A percentile compares a stretch with the other conserved stretches of the same genome.
Conservation (phyloP, 1,140 invertebrate genomes). For the Panonychus citri region DNA sequence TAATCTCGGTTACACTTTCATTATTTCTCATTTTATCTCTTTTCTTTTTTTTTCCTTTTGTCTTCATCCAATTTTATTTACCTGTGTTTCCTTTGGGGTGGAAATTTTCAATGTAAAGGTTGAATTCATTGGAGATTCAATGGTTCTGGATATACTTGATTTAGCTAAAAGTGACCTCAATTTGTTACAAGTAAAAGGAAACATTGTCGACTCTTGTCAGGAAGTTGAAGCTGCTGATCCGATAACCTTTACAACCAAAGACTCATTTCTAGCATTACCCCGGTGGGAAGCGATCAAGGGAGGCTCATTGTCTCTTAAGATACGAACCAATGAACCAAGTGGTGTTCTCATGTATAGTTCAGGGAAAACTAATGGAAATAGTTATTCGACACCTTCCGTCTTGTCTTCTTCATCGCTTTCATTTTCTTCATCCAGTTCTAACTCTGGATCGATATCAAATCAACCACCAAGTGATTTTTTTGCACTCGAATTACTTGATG, state of each 20-base stretch:
- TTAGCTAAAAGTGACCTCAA: conserved; percentile 57
- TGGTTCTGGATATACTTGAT: conserved; percentile 65
- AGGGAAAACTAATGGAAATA: conserved; percentile 29
- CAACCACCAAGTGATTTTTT: conserved; percentile 43
- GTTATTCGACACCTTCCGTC: too few species aligned
- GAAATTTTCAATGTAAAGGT: conserved; percentile 38
- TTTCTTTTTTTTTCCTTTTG: background rate
- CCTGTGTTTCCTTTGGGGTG: background rate
- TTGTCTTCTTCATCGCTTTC: too few species aligned
- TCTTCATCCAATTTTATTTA: background rate
- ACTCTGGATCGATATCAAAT: conserved; percentile 32
- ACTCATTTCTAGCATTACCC: conserved; percentile 63
- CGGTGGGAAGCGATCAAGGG: conserved; percentile 64
- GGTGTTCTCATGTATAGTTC: conserved; percentile 78
- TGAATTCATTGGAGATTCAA: conserved; percentile 65
- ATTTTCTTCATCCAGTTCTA: background rate
- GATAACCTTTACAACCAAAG: conserved; percentile 65
- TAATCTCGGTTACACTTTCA: too few species aligned
- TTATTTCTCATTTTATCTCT: background rate
- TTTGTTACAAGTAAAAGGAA: conserved; percentile 61
- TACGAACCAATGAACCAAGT: conserved; percentile 78
- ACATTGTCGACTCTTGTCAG: conserved; percentile 65
- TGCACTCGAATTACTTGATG: conserved; percentile 75
- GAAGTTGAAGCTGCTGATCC: conserved; percentile 59
- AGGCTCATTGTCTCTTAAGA: conserved; percentile 70